Base-by-base conservation (phyloP, 2,797 vertebrate species). In the Phalloptychus januarius region DNA sequence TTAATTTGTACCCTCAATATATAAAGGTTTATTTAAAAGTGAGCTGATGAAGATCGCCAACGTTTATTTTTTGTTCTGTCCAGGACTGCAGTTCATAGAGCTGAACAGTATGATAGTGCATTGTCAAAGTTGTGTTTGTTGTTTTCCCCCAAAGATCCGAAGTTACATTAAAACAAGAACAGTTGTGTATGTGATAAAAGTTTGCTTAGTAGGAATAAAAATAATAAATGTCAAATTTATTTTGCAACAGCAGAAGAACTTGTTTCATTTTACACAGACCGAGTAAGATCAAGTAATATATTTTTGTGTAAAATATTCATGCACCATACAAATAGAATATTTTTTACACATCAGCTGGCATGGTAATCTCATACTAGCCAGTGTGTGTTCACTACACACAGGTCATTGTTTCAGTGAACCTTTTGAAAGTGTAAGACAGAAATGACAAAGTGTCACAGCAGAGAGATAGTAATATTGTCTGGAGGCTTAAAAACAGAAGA, bases 61-160 rank as follows among this genome's bases (percentile, higher is more conserved):
- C 5, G 28, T 77, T 38, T 72, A 31, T 13, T 5, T 63, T 54
- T 33, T 16, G 23, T 72, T 38, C 50, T 25, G 33, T 36, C 25
- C 72, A 52, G n/a, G 72, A 44, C 36, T 67, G 23, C 23, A 42
- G 65, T n/a, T 42, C 63, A 67, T 40, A 65, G 36, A 75, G 28
- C 7, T 46, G 10, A 48, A 33, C 18, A 50, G 33, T 38, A n/a
- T 58, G 36, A 8, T 40, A 40, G 20, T 23, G 2, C 3, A 38
- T 58, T 71, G 28, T 36, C 23, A 71, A 63, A n/a, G 42, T 5
- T 42, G 3, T 56, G n/a, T 28, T 46, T 31, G 4, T 18, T 40
- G 20, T 40, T 67, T 38, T 38, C 12, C 36, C 10, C 54, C 12
- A 58, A 58, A 28, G 12, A 13, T 58, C 61, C 38, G 18, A 65